phyloP scores from a whole-genome alignment of 2,113 vertebrate genomes.

The Cisticola juncidis region DNA sequence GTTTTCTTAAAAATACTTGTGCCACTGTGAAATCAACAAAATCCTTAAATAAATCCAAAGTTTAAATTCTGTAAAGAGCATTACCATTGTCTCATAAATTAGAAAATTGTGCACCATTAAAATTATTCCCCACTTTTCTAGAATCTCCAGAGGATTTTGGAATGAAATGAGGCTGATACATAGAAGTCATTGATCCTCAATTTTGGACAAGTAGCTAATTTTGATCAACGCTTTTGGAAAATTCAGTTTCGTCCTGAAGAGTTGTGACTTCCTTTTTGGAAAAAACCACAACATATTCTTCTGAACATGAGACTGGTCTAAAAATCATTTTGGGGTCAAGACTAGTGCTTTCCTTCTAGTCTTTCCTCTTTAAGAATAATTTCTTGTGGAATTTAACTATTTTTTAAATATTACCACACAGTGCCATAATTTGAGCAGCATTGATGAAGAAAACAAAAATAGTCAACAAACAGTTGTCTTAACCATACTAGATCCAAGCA shows the following conservation, averaged over 20 bases:
- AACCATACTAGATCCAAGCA: background rate
- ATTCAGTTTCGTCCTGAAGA: background rate
- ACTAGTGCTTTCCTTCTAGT: too few relatives aligned
- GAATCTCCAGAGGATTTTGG: background rate
- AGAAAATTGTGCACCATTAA: background rate
- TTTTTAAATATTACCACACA: background rate
- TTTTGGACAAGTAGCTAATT: background rate
- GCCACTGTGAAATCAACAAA: background rate
- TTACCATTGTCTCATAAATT: background rate
- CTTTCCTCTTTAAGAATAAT: background rate
- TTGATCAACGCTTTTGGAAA: background rate
- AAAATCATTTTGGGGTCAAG: background rate
- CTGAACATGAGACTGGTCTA: background rate
- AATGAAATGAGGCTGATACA: background rate
- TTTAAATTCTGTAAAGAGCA: background rate
- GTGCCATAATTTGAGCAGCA: accelerated
- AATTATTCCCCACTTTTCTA: background rate
- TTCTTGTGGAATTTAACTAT: background rate
- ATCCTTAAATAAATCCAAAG: background rate
- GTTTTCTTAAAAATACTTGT: background rate
- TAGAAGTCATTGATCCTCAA: accelerated
- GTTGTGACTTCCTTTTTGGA: background rate
- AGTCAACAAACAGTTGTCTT: background rate
- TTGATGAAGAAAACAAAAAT: background rate
- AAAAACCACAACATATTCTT: background rate